These are phyloP conservation scores for Eumaeus atala DNA, from an alignment of 1,140 invertebrate genomes.

Conservation along the genomic window DNA sequence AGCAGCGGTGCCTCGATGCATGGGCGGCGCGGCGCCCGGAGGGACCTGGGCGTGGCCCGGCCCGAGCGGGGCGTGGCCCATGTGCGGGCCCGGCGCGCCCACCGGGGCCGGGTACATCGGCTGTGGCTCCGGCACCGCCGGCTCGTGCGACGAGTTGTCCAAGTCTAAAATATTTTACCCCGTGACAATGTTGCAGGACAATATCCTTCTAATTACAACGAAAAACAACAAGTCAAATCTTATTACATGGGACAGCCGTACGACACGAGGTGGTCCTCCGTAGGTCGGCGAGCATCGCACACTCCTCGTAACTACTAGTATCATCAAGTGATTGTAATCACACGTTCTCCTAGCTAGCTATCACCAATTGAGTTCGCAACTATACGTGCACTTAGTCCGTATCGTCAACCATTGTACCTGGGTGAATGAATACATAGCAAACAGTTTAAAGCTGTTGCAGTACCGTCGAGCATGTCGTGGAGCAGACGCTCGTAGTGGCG, in stretches of 20 bases:
- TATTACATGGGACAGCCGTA: too few species aligned
- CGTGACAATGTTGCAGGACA: not conserved
- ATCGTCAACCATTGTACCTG: too few species aligned
- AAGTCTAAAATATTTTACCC: slow-evolving; percentile 28
- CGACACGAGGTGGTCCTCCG: too few species aligned
- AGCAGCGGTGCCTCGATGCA: slow-evolving; percentile 21
- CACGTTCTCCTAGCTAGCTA: too few species aligned
- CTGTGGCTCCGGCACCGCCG: slow-evolving; percentile 63
- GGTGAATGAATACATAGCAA: too few species aligned
- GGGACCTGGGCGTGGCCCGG: slow-evolving; percentile 4
- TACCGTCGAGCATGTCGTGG: slow-evolving; percentile 79
- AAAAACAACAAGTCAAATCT: not conserved
- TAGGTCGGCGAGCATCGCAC: too few species aligned
- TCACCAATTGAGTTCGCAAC: too few species aligned
- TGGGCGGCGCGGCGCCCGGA: slow-evolving; percentile 11
- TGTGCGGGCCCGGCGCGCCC: slow-evolving; percentile 9
- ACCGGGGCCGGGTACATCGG: slow-evolving; percentile 76
- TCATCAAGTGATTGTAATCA: too few species aligned
- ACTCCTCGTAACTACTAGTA: too few species aligned
- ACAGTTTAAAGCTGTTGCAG: too few species aligned
- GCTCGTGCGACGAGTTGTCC: slow-evolving; percentile 60
- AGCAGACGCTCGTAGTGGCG: slow-evolving; percentile 59
- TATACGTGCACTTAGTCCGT: too few species aligned
- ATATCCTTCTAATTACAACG: not conserved
- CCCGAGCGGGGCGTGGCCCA: slow-evolving; percentile 10